Evolutionary conservation across 2,113 vertebrate genomes (phyloP).

Genomic region (Ranitomeya imitator): DNA sequence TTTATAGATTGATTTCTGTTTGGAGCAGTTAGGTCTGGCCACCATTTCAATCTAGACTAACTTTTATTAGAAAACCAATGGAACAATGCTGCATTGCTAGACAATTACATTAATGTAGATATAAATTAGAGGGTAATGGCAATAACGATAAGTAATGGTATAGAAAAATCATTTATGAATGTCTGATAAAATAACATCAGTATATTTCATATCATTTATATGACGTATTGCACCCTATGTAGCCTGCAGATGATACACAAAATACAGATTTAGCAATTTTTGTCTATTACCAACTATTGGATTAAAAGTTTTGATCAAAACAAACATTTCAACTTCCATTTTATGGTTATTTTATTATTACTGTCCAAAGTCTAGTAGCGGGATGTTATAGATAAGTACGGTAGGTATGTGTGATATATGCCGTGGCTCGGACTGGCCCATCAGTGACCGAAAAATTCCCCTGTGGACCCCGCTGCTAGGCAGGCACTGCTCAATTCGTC

Average conservation of each 20-base stretch:
- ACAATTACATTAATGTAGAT: constrained; percentile 35
- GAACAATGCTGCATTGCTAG: constrained; percentile 16
- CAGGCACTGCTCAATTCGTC: too few relatives aligned
- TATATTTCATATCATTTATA: constrained; percentile 12
- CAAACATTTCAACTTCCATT: not conserved
- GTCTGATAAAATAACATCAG: not conserved
- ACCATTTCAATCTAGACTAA: constrained; percentile 37
- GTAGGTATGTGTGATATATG: too few relatives aligned
- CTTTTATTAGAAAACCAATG: constrained; percentile 51
- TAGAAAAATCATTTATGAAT: constrained; percentile 29
- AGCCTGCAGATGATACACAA: not conserved
- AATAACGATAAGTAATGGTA: constrained; percentile 32
- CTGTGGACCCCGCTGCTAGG: too few relatives aligned
- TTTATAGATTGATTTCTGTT: constrained; percentile 72
- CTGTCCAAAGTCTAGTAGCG: too few relatives aligned
- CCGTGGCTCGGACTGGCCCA: too few relatives aligned
- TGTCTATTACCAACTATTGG: not conserved
- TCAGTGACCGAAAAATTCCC: too few relatives aligned
- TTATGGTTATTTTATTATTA: too few relatives aligned
- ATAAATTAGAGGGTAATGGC: constrained; percentile 40
- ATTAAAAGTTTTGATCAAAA: not conserved
- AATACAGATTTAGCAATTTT: not conserved
- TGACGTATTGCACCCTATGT: not conserved
- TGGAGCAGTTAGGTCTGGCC: constrained; percentile 60
- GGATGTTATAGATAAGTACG: too few relatives aligned